Evolutionary conservation across 2,888 invertebrate species (phyloP).

Genomic region (Callyntrura guangdongensis): DNA sequence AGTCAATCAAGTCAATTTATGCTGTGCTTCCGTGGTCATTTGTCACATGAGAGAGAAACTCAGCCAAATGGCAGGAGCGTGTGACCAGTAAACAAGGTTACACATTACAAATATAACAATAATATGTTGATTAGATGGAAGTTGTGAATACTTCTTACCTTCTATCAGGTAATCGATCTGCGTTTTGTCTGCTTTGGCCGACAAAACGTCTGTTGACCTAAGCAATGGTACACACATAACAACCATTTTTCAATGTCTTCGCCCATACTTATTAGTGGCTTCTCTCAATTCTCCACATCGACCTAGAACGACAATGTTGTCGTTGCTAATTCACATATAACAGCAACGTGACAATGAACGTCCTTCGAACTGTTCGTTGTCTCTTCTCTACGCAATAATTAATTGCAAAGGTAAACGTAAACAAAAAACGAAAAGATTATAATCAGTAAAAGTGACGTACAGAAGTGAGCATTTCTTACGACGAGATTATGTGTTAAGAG

Average conservation of each 20-base stretch:
- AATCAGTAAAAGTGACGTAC: constrained; percentile 1
- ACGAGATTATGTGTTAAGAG: neutral
- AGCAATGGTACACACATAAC: constrained; percentile 19
- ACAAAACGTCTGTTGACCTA: constrained; percentile 53
- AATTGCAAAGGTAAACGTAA: constrained; percentile 44
- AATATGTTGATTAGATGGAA: constrained; percentile 1
- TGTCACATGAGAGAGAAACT: constrained; percentile 58
- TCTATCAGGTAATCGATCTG: constrained; percentile 18
- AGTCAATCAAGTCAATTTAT: constrained; percentile 7
- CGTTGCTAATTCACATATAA: constrained; percentile 48
- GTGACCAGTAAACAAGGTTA: neutral
- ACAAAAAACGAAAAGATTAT: constrained; percentile 45
- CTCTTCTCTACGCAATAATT: constrained; percentile 21
- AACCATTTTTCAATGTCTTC: constrained; percentile 49
- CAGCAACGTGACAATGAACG: constrained; percentile 66
- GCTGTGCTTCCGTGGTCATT: constrained; percentile 64
- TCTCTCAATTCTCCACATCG: neutral
- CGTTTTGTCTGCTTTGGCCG: neutral
- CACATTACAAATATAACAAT: neutral
- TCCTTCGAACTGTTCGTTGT: constrained; percentile 48
- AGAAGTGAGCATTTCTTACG: neutral
- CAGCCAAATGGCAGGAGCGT: neutral
- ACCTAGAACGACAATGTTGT: neutral
- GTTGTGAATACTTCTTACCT: neutral
- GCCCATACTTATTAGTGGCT: constrained; percentile 21